Evolutionary conservation across 23 tunicate genomes (phyloP), one percentile per base, ranked within the genome.

Genomic region (Trididemnum clinides): DNA sequence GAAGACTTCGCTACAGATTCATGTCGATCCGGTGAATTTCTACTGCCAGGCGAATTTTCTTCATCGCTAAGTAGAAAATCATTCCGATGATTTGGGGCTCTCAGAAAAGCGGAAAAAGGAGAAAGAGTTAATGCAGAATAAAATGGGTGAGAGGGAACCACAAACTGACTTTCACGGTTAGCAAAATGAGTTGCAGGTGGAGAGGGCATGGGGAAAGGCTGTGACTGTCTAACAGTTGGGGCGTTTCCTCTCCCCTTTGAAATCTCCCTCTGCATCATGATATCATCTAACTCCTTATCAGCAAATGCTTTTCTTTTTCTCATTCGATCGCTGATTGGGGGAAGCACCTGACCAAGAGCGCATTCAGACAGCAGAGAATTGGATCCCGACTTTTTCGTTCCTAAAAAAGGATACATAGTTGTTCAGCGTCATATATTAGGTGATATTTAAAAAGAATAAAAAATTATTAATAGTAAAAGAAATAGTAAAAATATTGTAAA

Each of bases 281-380:
- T 72, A 25, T 91, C 90, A 28, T 92, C 91, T 25, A 92, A 50
- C 22, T 77, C 81, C 77, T 92, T 85, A 73, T 92, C 97, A 1
- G 97, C 97, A 70, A 92, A 92, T 6, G 97, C 91, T 77, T 77
- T 82, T 39, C 97, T 35, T 74, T 92, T 92, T 54, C 97, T 74
- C 88, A 92, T 92, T 66, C 97, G 78, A 36, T 92, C 97, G 31
- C 84, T 87, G n/a, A 92, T 37, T n/a, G 97, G 97, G 18, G 97
- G 85, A 72, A 82, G 71, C 36, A 39, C 51, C 1, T 59, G 82
- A 2, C 74, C 66, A 51, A 27, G 5, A 31, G 30, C 65, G n/a
- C 38, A 26, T 15, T 78, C 83, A 1, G 10, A n/a, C n/a, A n/a
- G n/a, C n/a, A n/a, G n/a, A n/a, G n/a, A n/a, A n/a, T n/a, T 38